These are phyloP conservation scores for Willisornis vidua DNA, from an alignment of 2,113 vertebrate genomes.

Conservation along the genomic window DNA sequence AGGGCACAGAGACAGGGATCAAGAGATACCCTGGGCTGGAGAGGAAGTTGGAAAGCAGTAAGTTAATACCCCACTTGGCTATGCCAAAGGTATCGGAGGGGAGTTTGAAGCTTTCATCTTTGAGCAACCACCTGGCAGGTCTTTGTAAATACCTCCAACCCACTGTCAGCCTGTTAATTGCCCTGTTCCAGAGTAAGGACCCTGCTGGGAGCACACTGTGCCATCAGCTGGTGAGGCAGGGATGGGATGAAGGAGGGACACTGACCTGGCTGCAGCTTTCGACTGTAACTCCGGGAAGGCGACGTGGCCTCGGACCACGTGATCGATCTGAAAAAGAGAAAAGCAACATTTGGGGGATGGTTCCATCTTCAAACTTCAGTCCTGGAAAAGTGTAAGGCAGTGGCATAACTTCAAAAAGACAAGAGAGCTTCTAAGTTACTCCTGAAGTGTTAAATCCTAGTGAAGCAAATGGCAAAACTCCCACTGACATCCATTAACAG, in stretches of 20 bases:
- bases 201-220: background rate
- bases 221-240: background rate
- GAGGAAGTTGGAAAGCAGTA: background rate
- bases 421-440: background rate
- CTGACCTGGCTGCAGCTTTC: slow-evolving; percentile 82
- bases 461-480: background rate
- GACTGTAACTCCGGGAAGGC: slow-evolving; percentile 85
- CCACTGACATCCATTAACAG: background rate
- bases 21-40: background rate
- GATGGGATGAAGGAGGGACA: background rate
- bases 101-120: background rate
- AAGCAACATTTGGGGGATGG: background rate
- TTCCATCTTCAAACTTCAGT: background rate
- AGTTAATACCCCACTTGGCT: background rate
- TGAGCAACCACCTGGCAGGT: background rate
- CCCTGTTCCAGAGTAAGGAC: background rate
- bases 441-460: background rate
- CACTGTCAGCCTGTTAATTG: background rate
- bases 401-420: background rate
- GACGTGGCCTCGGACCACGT: slow-evolving; percentile 85
- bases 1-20: background rate
- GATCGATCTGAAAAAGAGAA: slow-evolving; percentile 86
- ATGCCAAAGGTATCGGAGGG: background rate
- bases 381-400: background rate
- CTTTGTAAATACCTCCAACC: slow-evolving; percentile 17